These are phyloP conservation scores for Naja naja DNA, from an alignment of 2,113 vertebrate genomes.

Conservation along the genomic window DNA sequence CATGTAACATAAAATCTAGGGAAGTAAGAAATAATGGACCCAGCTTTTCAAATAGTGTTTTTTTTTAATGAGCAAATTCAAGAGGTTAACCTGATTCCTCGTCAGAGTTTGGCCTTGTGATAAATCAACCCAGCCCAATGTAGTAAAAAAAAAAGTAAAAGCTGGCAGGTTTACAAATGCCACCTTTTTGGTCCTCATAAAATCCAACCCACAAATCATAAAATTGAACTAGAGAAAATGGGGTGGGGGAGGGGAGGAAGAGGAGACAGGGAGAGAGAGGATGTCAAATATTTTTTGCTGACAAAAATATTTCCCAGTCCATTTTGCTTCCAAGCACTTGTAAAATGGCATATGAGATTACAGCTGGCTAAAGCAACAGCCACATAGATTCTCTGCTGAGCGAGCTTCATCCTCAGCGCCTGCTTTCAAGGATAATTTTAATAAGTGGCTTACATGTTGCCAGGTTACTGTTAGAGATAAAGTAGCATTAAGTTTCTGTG, in stretches of 20 bases:
- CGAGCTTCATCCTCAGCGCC: not conserved
- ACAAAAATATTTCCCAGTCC: not conserved
- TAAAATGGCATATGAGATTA: conserved; percentile 4
- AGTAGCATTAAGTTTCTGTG: not conserved
- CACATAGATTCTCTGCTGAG: not conserved
- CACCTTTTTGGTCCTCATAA: not conserved
- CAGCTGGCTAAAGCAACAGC: not conserved
- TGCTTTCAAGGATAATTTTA: not conserved
- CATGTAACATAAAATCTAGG: not conserved
- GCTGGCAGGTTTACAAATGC: not conserved
- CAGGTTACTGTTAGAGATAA: not conserved
- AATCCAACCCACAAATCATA: not conserved
- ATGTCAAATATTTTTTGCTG: not conserved
- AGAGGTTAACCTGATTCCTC: not conserved
- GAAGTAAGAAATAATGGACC: conserved; percentile 9
- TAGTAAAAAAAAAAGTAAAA: not conserved
- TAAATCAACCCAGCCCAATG: conserved; percentile 35
- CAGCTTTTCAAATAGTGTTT: conserved; percentile 6
- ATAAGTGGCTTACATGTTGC: conserved; percentile 4
- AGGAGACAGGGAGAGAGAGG: not conserved
- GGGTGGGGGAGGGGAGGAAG: not conserved
- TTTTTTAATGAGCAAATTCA: not conserved
- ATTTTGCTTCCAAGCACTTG: not conserved
- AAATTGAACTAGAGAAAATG: not conserved
- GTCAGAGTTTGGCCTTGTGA: conserved; percentile 17